A percentile compares a stretch with the other conserved stretches of the same genome.
These are phyloP conservation scores for Heliconius eleuchia DNA, from an alignment of 1,140 invertebrate genomes.

Conservation along the genomic window DNA sequence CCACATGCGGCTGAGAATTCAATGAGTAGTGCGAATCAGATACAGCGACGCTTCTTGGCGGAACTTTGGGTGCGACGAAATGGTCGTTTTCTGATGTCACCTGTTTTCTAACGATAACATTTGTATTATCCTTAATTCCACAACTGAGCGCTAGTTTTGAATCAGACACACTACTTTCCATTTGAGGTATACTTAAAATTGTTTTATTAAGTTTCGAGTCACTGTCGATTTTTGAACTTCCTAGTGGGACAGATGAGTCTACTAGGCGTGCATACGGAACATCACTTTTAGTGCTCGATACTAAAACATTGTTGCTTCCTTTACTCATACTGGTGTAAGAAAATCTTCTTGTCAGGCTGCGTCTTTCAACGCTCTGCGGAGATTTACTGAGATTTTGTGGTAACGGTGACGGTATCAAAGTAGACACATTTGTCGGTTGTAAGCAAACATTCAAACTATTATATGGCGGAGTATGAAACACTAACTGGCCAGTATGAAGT, in stretches of 20 bases:
- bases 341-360: conserved; percentile 83
- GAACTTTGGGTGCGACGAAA: conserved; percentile 62
- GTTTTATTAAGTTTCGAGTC: conserved; percentile 88
- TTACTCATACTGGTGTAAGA: conserved; percentile 83
- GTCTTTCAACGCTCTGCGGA: conserved; percentile 75
- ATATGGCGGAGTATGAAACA: conserved; percentile 95
- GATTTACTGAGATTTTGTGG: conserved; percentile 68
- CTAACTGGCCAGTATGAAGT: conserved; percentile 91
- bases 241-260: conserved; percentile 80
- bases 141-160: conserved; percentile 86
- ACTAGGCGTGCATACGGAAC: conserved; percentile 90
- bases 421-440: conserved; percentile 83
- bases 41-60: conserved; percentile 77
- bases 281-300: conserved; percentile 82
- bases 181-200: conserved; percentile 79
- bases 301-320: conserved; percentile 69
- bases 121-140: conserved; percentile 63
- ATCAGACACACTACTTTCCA: conserved; percentile 90
- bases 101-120: conserved; percentile 50
- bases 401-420: conserved; percentile 71
- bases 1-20: conserved; percentile 81
- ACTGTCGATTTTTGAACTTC: conserved; percentile 87
- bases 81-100: conserved; percentile 59
- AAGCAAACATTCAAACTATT: conserved; percentile 89
- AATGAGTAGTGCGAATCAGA: conserved; percentile 85